Evolutionary conservation across 2,113 vertebrate genomes (phyloP).

Genomic region (Erinaceus europaeus): DNA sequence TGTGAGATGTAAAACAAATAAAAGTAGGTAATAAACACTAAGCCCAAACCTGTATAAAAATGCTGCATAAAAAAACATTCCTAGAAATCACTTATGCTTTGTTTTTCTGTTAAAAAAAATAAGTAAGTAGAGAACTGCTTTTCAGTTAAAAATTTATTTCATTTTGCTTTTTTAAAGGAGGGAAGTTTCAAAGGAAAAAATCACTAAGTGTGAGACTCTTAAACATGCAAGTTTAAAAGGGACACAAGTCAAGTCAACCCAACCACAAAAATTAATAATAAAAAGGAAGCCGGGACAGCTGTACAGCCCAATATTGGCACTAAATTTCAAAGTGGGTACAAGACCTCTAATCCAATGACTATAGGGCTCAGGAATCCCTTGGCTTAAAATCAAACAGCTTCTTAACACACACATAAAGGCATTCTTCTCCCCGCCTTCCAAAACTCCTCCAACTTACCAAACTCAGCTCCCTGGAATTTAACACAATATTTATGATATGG

Average conservation of each 20-base stretch:
- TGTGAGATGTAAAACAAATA: constrained; percentile 74
- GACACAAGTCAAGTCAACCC: constrained; percentile 65
- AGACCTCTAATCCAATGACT: constrained; percentile 80
- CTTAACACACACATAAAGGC: constrained; percentile 63
- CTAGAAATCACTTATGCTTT: constrained; percentile 37
- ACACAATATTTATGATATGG: constrained; percentile 78
- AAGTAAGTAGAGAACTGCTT: constrained; percentile 14
- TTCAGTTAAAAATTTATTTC: background rate
- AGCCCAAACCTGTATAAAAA: background rate
- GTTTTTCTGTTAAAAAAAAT: constrained; percentile 29
- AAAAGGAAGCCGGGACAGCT: constrained; percentile 80
- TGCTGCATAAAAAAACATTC: constrained; percentile 6
- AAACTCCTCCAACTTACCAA: constrained; percentile 67
- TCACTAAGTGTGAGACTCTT: constrained; percentile 17
- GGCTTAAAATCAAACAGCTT: constrained; percentile 82
- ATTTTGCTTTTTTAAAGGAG: constrained; percentile 31
- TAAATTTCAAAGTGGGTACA: constrained; percentile 79
- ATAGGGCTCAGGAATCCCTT: constrained; percentile 79
- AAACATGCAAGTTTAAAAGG: constrained; percentile 39
- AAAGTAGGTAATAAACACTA: constrained; percentile 44
- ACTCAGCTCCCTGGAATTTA: constrained; percentile 75
- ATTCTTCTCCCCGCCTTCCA: constrained; percentile 9
- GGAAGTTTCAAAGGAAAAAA: background rate
- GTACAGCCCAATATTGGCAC: constrained; percentile 76
- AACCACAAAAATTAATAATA: constrained; percentile 74